phyloP scores from a whole-genome alignment of 2,113 vertebrate genomes.

The Pampusana beccarii region DNA sequence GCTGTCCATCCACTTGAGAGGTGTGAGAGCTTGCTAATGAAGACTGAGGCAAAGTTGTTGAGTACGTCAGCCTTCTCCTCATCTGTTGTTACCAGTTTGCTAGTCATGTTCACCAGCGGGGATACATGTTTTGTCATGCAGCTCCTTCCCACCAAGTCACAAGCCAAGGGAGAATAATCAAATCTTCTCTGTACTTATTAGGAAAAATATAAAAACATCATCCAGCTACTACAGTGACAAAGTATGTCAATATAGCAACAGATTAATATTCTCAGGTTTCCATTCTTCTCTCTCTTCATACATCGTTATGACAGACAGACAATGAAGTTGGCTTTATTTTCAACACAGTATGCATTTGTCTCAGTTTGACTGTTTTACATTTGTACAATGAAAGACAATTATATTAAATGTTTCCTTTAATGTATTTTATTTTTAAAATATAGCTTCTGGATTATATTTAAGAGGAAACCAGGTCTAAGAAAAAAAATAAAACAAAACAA shows the following conservation, averaged over 20 bases:
- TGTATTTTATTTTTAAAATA: neutral
- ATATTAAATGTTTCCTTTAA: neutral
- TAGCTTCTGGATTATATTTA: neutral
- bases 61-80: neutral
- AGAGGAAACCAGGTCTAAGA: neutral
- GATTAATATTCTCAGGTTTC: neutral
- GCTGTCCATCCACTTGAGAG: accelerated
- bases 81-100: neutral
- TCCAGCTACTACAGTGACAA: neutral
- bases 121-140: neutral
- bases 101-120: accelerated
- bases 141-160: neutral
- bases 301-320: neutral
- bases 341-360: neutral
- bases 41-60: neutral
- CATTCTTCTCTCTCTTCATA: neutral
- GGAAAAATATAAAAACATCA: neutral
- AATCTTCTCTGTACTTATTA: neutral
- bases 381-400: neutral
- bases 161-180: neutral
- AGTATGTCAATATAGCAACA: neutral
- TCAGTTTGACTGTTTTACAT: neutral
- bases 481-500: neutral
- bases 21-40: neutral
- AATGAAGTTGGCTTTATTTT: neutral